Base-by-base conservation (phyloP, 2,113 vertebrate species). In the Hippocampus zosterae region DNA sequence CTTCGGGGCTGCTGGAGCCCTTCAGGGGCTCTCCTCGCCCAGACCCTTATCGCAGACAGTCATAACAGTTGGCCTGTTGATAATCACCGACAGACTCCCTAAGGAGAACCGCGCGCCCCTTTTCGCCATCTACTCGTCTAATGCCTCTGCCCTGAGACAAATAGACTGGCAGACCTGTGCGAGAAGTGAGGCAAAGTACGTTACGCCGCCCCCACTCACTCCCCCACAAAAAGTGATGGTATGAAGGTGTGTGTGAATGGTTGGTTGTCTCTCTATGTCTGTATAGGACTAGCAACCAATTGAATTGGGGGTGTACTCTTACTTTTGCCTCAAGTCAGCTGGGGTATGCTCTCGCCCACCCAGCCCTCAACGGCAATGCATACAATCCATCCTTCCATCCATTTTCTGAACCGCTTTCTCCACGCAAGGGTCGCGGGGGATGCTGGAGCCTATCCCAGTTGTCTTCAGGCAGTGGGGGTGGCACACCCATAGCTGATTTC, bases 61-160 rank as follows among this genome's bases (percentile, higher is more conserved):
- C 89, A 93, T 90, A 92, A 92, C 90, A 92, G 82, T 81, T 80
- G 77, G 85, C 68, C 84, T 83, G 87, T 85, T 86, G 88, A 91
- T 91, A 91, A 90, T 79, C 85, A 92, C 90, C 87, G 74, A 81
- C 61, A 85, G 84, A 86, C 85, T 92, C 91, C 87, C 90, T 50
- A 7, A 86, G 88, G 91, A 90, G 73, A 73, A 70, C 68, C 69
- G 52, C 79, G 65, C 73, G 63, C 55, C 65, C 79, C 72, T 69
- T 70, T 80, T 72, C 66, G 71, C 79, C 80, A 75, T 86, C 76
- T 62, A 79, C 81, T 84, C 83, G 82, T 87, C 74, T 77, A 87
- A 81, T 84, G 76, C 84, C 82, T 72, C 79, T 81, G 85, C 79
- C 81, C 79, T 88, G 87, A 89, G 82, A 91, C 71, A 91, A 91